A percentile compares a stretch with the other conserved stretches of the same genome.
These are phyloP conservation scores for Drosophila neonasuta DNA, from an alignment of 2,888 invertebrate species.

Conservation along the genomic window DNA sequence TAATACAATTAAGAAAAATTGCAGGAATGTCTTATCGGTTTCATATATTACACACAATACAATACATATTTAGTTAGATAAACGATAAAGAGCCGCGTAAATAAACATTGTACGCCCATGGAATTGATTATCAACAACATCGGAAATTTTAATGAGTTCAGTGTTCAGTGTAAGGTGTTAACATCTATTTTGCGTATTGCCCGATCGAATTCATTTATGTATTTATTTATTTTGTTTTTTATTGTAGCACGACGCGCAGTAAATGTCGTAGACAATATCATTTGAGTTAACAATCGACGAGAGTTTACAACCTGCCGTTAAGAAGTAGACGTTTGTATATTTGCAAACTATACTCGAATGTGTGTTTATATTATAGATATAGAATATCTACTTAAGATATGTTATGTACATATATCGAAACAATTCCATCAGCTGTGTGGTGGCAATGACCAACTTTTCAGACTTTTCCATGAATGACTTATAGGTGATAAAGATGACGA, in stretches of 20 bases:
- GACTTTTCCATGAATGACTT: constrained; percentile 2
- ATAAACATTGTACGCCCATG: constrained; percentile 41
- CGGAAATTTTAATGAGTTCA: constrained; percentile 25
- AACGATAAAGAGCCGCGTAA: constrained; percentile 31
- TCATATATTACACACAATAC: not conserved
- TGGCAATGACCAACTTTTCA: constrained; percentile 22
- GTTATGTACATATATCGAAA: not conserved
- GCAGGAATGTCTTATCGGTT: constrained; percentile 35
- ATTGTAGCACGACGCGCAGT: constrained; percentile 6
- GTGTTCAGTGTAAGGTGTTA: constrained; percentile 29
- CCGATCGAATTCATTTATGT: constrained; percentile 20
- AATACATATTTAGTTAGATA: constrained; percentile 6
- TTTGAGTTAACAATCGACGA: constrained; percentile 20
- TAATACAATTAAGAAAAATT: constrained; percentile 8
- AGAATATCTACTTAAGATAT: too few relatives aligned
- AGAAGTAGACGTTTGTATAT: constrained; percentile 6
- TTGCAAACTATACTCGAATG: constrained; percentile 9
- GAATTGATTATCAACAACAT: constrained; percentile 52
- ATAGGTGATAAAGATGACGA: not conserved
- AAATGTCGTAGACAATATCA: constrained; percentile 29
- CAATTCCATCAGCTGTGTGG: constrained; percentile 7
- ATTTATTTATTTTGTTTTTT: constrained; percentile 6
- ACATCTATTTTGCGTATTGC: constrained; percentile 38
- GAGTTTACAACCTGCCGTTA: constrained; percentile 7
- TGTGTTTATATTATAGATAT: not conserved